Base-by-base conservation (phyloP, 2,113 vertebrate species). In the Dicerorhinus sumatrensis region DNA sequence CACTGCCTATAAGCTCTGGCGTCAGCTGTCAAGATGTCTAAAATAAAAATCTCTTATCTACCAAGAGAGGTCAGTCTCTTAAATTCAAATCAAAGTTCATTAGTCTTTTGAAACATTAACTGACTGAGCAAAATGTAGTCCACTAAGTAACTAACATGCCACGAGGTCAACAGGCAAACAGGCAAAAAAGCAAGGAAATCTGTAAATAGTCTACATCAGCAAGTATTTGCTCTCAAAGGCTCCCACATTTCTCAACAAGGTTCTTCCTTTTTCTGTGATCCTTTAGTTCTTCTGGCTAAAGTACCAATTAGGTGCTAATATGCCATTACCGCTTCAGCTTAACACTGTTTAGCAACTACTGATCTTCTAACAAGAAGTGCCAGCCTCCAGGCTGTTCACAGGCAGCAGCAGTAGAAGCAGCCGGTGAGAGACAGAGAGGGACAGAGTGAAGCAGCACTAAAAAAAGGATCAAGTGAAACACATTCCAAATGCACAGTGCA, bases 301-400 rank as follows among this genome's bases (percentile, higher is more conserved):
- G 58, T 58, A 31, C 58, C 65, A 88, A 11, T 91, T 93, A 94
- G 58, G 23, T 80, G 54, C 63, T 84, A 63, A 98, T 80, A 65
- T 75, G 16, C 25, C 46, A 65, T 87, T 73, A 58, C 33, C 25
- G 33, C 63, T 65, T 89, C 82, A 58, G 56, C 42, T 75, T 87
- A 83, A 87, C 12, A 75, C 17, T 9, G 25, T 84, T 87, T 75
- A 92, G n/a, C 21, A 75, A 62, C 46, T 76, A 85, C 69, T 94
- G 36, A 93, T 62, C 60, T 80, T 54, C 16, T 10, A 77, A 73
- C 27, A 51, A 75, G 23, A 36, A 29, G n/a, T 39, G 10, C 8
- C 70, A 86, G 12, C 10, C 29, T 80, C 23, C 27, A 95, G 33
- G 21, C 39, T 89, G 67, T 46, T 86, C 51, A 82, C 6, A 63